Conservation (phyloP, 2,113 vertebrate genomes). For the Thamnaconus septentrionalis region DNA sequence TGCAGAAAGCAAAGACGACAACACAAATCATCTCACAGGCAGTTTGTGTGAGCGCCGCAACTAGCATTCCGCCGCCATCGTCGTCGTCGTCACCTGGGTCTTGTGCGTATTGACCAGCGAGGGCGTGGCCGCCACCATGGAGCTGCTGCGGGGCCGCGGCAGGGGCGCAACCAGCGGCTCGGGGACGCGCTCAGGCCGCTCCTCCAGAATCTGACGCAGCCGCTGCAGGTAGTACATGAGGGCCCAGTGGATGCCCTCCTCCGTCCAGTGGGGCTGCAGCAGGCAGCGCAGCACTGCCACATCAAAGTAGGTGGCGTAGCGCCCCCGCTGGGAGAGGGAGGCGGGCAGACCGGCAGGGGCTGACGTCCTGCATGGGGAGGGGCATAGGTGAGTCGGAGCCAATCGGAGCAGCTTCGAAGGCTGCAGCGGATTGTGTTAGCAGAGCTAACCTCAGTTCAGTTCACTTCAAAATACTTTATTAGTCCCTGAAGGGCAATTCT, state of each 20-base stretch:
- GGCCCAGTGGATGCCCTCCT: conserved; percentile 98
- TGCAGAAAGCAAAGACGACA: conserved; percentile 50
- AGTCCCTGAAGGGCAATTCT: no score
- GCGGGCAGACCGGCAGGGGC: conserved; percentile 68
- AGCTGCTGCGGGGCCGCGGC: conserved; percentile 93
- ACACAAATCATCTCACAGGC: neutral
- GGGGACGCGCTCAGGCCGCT: conserved; percentile 86
- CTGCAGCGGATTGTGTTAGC: no score
- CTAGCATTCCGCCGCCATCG: neutral
- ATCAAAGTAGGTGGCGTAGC: conserved; percentile 96
- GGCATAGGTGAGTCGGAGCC: no score
- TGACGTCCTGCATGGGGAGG: conserved; percentile 57
- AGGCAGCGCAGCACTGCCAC: conserved; percentile 96
- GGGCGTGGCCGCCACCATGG: conserved; percentile 95
- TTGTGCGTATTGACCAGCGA: conserved; percentile 97
- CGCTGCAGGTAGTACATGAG: conserved; percentile 94
- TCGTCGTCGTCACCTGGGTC: conserved; percentile 82
- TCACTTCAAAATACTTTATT: no score
- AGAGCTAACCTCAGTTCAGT: no score
- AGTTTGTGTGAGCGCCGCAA: neutral
- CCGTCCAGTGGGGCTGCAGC: conserved; percentile 94
- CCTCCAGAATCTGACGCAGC: conserved; percentile 91
- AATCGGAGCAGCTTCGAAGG: no score
- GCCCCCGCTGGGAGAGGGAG: conserved; percentile 86
- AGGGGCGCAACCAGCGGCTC: conserved; percentile 84